These are phyloP conservation scores for Patella depressa DNA, from an alignment of 2,888 invertebrate species.

Conservation along the genomic window DNA sequence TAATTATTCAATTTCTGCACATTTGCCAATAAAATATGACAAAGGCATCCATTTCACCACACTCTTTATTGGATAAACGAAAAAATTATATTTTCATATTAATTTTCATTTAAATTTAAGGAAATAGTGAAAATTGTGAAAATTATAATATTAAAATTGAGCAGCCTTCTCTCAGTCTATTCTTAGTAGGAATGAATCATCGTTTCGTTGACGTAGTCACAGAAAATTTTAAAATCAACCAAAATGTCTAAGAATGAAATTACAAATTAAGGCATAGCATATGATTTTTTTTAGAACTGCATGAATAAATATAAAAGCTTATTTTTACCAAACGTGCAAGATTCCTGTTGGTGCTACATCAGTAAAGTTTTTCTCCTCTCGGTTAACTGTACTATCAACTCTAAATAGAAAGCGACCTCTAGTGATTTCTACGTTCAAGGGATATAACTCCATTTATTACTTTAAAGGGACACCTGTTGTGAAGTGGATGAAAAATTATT, in stretches of 20 bases:
- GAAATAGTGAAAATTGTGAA: constrained; percentile 1
- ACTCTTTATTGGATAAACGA: no score
- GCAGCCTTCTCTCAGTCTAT: neutral
- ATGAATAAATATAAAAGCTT: neutral
- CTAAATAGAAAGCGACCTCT: constrained; percentile 1
- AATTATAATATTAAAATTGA: constrained; percentile 10
- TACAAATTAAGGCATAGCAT: neutral
- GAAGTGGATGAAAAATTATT: no score
- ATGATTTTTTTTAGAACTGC: no score
- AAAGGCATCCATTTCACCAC: no score
- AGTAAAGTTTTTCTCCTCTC: neutral
- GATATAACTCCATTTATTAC: neutral
- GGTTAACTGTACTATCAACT: neutral
- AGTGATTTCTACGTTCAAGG: neutral
- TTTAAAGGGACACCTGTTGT: no score
- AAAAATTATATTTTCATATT: neutral
- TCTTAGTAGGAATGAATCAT: constrained; percentile 9
- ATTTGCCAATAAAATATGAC: no score
- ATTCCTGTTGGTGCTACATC: neutral
- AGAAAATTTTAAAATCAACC: neutral
- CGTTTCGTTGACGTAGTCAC: neutral
- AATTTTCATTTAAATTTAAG: constrained; percentile 5
- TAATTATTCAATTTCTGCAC: no score
- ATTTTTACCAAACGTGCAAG: constrained; percentile 9
- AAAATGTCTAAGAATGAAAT: neutral